Conservation (phyloP, 2,888 invertebrate genomes). For the Arrhopalites spinosus region DNA sequence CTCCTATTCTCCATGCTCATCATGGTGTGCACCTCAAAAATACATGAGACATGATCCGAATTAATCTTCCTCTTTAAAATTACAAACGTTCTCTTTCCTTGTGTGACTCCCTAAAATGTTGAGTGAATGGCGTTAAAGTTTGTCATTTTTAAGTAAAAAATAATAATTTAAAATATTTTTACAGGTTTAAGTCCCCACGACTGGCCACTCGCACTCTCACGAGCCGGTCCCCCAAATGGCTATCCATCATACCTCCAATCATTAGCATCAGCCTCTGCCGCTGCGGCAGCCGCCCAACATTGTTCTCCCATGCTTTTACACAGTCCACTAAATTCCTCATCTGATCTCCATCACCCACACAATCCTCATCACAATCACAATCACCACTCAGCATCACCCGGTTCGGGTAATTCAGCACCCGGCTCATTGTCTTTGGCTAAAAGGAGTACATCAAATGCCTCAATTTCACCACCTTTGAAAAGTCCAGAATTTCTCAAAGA, state of each 20-base stretch:
- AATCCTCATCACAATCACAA: slow-evolving; percentile 29
- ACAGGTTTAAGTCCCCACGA: slow-evolving; percentile 53
- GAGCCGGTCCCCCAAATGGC: slow-evolving; percentile 43
- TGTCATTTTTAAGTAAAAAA: slow-evolving; percentile 4
- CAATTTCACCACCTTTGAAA: slow-evolving; percentile 48
- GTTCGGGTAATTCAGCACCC: neutral
- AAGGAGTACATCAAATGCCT: slow-evolving; percentile 15
- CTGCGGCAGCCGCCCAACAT: slow-evolving; percentile 68
- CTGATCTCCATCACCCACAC: slow-evolving; percentile 15
- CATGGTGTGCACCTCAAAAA: neutral
- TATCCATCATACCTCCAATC: slow-evolving; percentile 53
- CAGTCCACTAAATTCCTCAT: neutral
- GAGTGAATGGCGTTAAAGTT: too few relatives aligned
- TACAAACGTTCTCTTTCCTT: too few relatives aligned
- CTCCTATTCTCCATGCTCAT: neutral
- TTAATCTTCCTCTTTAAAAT: neutral
- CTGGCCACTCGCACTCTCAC: slow-evolving; percentile 52
- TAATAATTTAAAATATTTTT: neutral
- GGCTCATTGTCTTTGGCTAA: slow-evolving; percentile 25
- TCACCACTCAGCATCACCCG: slow-evolving; percentile 32
- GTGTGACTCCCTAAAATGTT: too few relatives aligned
- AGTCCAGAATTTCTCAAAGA: slow-evolving; percentile 44
- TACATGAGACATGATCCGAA: neutral
- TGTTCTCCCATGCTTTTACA: neutral
- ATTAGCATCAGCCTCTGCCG: slow-evolving; percentile 44